Percentiles rank a stretch among this genome's conserved stretches.
These are phyloP conservation scores for Pristionchus entomophagus DNA, from an alignment of 2,888 invertebrate genomes.

Conservation along the genomic window DNA sequence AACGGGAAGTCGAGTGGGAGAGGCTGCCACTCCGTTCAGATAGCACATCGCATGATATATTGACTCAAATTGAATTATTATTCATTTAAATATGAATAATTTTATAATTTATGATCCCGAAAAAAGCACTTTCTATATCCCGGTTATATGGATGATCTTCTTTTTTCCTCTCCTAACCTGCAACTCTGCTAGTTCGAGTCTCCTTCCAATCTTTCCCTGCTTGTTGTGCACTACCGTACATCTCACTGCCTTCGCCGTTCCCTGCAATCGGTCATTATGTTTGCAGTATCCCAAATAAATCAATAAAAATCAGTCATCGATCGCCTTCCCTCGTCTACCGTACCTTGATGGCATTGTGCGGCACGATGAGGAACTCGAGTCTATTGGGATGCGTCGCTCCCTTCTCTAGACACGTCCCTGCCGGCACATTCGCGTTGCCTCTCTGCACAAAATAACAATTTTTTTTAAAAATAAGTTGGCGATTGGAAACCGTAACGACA, in stretches of 20 bases:
- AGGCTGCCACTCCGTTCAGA: constrained; percentile 7
- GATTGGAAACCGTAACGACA: background rate
- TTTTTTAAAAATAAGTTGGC: background rate
- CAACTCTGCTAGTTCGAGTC: background rate
- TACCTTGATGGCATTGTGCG: constrained; percentile 22
- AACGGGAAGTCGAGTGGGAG: constrained; percentile 20
- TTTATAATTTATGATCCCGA: no score
- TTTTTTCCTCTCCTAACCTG: background rate
- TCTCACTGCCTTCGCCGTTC: constrained; percentile 17
- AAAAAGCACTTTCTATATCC: no score
- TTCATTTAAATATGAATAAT: no score
- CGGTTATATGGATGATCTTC: no score
- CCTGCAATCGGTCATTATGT: background rate
- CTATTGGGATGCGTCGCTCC: background rate
- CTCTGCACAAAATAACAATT: no score
- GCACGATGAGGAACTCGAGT: constrained; percentile 30
- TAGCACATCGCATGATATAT: constrained; percentile 14
- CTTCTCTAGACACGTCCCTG: constrained; percentile 2
- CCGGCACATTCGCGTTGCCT: background rate
- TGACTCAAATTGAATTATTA: no score
- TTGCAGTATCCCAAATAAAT: background rate
- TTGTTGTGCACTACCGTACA: background rate
- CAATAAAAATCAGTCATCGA: background rate
- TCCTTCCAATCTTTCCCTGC: background rate
- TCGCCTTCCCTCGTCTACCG: background rate